phyloP scores from a whole-genome alignment of 2,888 invertebrate species.

The Penaeus monodon region DNA sequence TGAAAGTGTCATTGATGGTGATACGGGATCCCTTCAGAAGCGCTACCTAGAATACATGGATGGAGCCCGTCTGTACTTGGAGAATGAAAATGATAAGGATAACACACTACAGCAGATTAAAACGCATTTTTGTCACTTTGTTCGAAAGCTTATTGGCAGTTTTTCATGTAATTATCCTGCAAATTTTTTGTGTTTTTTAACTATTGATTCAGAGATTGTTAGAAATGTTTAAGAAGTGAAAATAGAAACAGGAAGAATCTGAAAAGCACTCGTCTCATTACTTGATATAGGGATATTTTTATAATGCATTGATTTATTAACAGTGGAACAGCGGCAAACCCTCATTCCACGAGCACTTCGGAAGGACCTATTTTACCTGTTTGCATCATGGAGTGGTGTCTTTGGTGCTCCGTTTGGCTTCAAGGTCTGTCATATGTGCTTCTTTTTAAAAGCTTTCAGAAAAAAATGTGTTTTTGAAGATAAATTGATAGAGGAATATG shows the following conservation, averaged over 20 bases:
- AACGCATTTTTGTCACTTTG: constrained; percentile 93
- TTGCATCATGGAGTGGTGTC: constrained; percentile 94
- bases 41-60: constrained; percentile 95
- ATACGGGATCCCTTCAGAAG: constrained; percentile 85
- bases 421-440: constrained; percentile 46
- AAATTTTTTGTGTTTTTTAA: not conserved
- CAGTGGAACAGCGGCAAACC: constrained; percentile 88
- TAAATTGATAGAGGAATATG: too few species aligned
- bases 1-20: constrained; percentile 84
- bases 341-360: constrained; percentile 85
- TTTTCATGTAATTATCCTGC: constrained; percentile 82
- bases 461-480: too few species aligned
- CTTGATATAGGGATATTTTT: not conserved
- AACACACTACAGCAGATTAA: constrained; percentile 89
- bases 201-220: too few species aligned
- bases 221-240: too few species aligned
- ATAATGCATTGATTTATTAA: not conserved
- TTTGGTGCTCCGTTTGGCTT: constrained; percentile 77
- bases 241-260: too few species aligned
- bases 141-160: constrained; percentile 92
- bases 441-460: too few species aligned
- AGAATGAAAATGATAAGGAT: constrained; percentile 94
- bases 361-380: constrained; percentile 88
- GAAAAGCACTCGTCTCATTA: too few species aligned
- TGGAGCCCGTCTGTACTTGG: constrained; percentile 89